Evolutionary conservation across 2,888 invertebrate species (phyloP).

Genomic region (Parnassius orleans): DNA sequence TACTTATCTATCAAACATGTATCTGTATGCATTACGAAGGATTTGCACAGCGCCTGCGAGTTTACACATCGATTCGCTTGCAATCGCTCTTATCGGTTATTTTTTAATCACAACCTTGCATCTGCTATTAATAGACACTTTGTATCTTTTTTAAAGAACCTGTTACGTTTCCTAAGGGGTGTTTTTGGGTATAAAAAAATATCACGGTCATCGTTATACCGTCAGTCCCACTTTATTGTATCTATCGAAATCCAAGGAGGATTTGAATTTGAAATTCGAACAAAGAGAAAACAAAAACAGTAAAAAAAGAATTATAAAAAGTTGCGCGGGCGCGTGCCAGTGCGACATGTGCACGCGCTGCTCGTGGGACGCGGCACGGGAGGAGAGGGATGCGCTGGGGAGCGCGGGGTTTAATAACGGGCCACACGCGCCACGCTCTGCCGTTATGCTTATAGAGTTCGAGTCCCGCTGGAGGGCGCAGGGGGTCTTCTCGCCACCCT

Average conservation of each 20-base stretch:
- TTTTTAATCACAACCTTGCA: constrained; percentile 18
- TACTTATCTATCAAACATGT: constrained; percentile 59
- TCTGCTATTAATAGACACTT: constrained; percentile 19
- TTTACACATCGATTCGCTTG: constrained; percentile 14
- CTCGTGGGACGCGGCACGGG: constrained; percentile 55
- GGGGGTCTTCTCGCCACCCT: constrained; percentile 69
- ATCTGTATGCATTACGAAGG: constrained; percentile 26
- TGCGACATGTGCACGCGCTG: constrained; percentile 78
- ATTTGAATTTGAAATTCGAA: constrained; percentile 60
- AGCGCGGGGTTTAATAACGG: constrained; percentile 65
- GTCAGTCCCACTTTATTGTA: constrained; percentile 49
- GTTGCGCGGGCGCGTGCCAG: constrained; percentile 73
- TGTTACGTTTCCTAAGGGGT: constrained; percentile 18
- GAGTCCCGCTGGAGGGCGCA: constrained; percentile 35
- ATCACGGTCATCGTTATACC: constrained; percentile 32
- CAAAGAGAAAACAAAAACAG: constrained; percentile 72
- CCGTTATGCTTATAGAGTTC: constrained; percentile 52
- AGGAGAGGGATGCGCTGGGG: constrained; percentile 53
- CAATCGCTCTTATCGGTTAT: constrained; percentile 16
- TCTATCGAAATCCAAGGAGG: constrained; percentile 46
- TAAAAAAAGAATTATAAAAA: constrained; percentile 70
- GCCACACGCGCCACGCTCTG: constrained; percentile 56
- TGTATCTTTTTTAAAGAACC: constrained; percentile 11
- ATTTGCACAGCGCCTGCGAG: constrained; percentile 16
- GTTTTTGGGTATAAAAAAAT: constrained; percentile 17